phyloP scores from a whole-genome alignment of 2,113 vertebrate species.

The Typhlomys cinereus region DNA sequence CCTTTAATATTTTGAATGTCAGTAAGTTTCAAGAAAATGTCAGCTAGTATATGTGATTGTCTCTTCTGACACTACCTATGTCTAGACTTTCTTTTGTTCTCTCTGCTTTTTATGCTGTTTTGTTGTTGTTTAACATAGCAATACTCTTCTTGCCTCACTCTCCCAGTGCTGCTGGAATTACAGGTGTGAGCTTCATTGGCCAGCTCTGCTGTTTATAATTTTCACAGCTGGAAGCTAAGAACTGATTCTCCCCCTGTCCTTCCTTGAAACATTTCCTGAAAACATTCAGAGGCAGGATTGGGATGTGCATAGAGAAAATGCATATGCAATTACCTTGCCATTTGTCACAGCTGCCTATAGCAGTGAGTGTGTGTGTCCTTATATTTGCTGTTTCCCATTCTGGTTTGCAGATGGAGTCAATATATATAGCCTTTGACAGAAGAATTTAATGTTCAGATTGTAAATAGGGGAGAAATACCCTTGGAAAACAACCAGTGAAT shows the following conservation, averaged over 20 bases:
- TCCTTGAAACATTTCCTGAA: constrained; percentile 23
- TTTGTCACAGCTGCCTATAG: not conserved
- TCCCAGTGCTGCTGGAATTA: not conserved
- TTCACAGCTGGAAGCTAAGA: not conserved
- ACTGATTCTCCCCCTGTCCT: not conserved
- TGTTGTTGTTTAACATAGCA: not conserved
- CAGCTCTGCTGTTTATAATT: not conserved
- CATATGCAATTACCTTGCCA: not conserved
- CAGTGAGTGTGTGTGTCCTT: not conserved
- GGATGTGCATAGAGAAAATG: not conserved
- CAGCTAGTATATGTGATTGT: not conserved
- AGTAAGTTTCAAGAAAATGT: constrained; percentile 20
- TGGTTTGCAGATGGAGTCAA: constrained; percentile 6
- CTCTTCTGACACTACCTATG: not conserved
- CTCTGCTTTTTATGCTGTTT: not conserved
- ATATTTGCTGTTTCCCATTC: not conserved
- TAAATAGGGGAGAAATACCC: constrained; percentile 26
- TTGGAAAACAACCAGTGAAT: constrained; percentile 61
- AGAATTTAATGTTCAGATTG: constrained; percentile 44
- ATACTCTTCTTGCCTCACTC: not conserved
- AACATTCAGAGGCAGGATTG: not conserved
- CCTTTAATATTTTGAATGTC: not conserved
- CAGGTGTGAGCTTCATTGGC: not conserved
- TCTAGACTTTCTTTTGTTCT: constrained; percentile 19
- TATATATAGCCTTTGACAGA: not conserved